Evolutionary conservation across 2,888 invertebrate species (phyloP), one percentile per base, ranked within the genome.

Genomic region (Drosophila setosimentum): DNA sequence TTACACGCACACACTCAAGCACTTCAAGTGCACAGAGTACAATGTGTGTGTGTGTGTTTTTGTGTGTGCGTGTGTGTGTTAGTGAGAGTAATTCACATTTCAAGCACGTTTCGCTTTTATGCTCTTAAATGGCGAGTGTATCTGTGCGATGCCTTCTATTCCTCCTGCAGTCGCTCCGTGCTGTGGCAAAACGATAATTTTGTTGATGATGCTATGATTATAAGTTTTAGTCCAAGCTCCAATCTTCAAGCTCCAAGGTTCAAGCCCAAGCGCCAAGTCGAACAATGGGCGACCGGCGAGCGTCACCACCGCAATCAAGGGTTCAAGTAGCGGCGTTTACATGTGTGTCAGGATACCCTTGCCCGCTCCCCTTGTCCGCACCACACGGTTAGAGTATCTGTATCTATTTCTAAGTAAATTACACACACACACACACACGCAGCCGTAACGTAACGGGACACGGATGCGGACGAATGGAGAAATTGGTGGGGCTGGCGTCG

Each of bases 131-230:
- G 88, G 88, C 65, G 85, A 83, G 88, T 85, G 82, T 83, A 82
- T 83, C 85, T 87, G 79, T 80, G 80, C 68, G 49, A 51, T 69
- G 66, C 64, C 42, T 53, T 24, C 63, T 42, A 21, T 37, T 29
- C 27, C 30, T 6, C 8, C 0, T 35, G 30, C 21, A 32, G 40
- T 59, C 21, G 29, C 24, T 42, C 29, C 51, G 71, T 59, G 62
- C 80, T 71, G 76, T 82, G 73, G 78, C 83, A 83, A 81, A 86
- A 86, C 87, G 87, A 83, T 83, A 87, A 83, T 83, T 83, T 83
- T 83, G 82, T 83, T 87, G 85, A 87, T 83, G 87, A 83, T 83
- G 87, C 87, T 82, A 83, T 87, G 82, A 84, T 83, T 83, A 82
- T 87, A 87, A 87, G 87, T 87, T 84, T 87, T 78, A 85, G 85